Conservation (phyloP, 1,140 invertebrate genomes). For the Pemphigus obesinymphae region DNA sequence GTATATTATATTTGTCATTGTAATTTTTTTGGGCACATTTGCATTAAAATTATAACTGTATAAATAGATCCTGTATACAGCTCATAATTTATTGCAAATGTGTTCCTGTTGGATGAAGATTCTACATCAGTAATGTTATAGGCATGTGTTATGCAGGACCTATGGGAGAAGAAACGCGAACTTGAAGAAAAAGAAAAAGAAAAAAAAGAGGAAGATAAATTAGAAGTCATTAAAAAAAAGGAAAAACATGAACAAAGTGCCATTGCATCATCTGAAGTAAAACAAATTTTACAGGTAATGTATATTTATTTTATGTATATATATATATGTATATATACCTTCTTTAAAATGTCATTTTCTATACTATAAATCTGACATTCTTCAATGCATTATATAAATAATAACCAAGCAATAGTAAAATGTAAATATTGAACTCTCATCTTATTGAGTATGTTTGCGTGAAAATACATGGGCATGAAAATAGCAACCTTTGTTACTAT, state of each 20-base stretch:
- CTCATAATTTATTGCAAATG: background rate
- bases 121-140: constrained; percentile 10
- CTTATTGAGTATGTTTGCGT: no score
- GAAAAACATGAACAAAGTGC: constrained; percentile 91
- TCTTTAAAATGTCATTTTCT: no score
- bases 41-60: background rate
- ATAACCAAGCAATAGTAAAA: no score
- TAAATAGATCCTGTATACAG: no score
- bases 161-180: constrained; percentile 73
- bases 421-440: no score
- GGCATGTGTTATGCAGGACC: constrained; percentile 60
- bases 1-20: background rate
- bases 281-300: constrained; percentile 81
- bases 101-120: background rate
- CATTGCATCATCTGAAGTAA: constrained; percentile 90
- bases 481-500: no score
- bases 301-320: background rate
- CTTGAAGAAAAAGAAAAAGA: constrained; percentile 58
- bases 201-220: constrained; percentile 68
- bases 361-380: no score
- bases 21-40: background rate
- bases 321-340: background rate
- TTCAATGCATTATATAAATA: no score
- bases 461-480: no score
- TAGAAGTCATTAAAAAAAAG: constrained; percentile 82